Percentiles rank a stretch among this genome's conserved stretches.
These are phyloP conservation scores for Cepaea hortensis DNA, from an alignment of 2,888 invertebrate genomes.

Conservation along the genomic window DNA sequence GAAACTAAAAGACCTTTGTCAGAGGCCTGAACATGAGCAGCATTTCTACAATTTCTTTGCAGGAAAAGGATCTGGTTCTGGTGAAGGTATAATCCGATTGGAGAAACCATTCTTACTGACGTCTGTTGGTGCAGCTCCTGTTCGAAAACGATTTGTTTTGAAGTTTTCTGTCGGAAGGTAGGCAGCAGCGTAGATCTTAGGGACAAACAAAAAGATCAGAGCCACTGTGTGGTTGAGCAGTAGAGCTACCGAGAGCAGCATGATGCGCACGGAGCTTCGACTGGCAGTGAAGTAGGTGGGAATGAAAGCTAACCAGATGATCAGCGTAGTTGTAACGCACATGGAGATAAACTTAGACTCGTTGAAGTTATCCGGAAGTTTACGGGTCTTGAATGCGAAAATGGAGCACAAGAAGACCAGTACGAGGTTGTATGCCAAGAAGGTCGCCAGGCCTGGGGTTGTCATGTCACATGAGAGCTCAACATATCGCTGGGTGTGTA, in stretches of 20 bases:
- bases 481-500: slow-evolving; percentile 56
- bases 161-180: slow-evolving; percentile 44
- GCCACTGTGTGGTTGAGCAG: slow-evolving; percentile 58
- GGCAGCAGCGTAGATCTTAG: slow-evolving; percentile 58
- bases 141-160: slow-evolving; percentile 1
- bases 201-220: slow-evolving; percentile 56
- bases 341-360: slow-evolving; percentile 59
- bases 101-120: neutral
- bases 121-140: neutral
- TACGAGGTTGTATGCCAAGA: slow-evolving; percentile 64
- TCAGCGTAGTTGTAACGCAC: slow-evolving; percentile 67
- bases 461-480: slow-evolving; percentile 62
- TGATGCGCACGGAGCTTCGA: slow-evolving; percentile 48
- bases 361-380: slow-evolving; percentile 68
- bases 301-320: slow-evolving; percentile 68
- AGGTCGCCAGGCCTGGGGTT: slow-evolving; percentile 57
- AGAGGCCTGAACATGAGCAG: no score
- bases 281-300: slow-evolving; percentile 64
- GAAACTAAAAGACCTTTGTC: no score
- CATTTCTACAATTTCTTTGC: neutral
- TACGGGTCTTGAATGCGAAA: slow-evolving; percentile 70
- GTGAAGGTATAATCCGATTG: neutral
- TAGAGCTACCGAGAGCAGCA: slow-evolving; percentile 55
- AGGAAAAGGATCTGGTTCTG: no score
- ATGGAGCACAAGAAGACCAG: slow-evolving; percentile 63